Conservation (phyloP, 1,140 invertebrate species). For the Conus ventricosus region DNA sequence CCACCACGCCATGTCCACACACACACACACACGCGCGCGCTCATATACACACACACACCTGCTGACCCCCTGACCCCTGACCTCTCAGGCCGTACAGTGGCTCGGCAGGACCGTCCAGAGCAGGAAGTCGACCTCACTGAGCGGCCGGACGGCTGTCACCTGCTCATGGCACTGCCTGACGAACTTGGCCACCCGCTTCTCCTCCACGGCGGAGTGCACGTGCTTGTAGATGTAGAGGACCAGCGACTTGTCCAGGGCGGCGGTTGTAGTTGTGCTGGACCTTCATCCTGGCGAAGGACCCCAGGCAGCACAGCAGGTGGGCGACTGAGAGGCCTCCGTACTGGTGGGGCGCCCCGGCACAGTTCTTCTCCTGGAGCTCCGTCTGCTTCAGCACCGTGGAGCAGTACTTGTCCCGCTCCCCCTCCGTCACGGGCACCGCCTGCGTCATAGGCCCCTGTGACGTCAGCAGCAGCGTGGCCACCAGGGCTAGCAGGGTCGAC, state of each 20-base stretch:
- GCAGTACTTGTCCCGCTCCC: slow-evolving; percentile 5
- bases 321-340: not conserved
- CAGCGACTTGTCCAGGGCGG: not conserved
- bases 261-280: not conserved
- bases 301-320: slow-evolving; percentile 1
- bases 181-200: not conserved
- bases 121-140: not conserved
- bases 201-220: not conserved
- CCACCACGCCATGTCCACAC: too few species aligned
- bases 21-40: too few species aligned
- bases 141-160: not conserved
- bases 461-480: not conserved
- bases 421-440: not conserved
- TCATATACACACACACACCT: too few species aligned
- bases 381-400: not conserved
- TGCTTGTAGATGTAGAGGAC: not conserved
- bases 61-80: too few species aligned
- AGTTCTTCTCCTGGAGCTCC: not conserved
- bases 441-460: not conserved
- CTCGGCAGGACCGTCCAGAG: not conserved
- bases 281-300: not conserved
- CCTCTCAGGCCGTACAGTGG: not conserved
- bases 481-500: not conserved
- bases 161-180: not conserved
- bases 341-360: not conserved